Evolutionary conservation across 2,113 vertebrate genomes (phyloP).

Genomic region (Diadophis punctatus): DNA sequence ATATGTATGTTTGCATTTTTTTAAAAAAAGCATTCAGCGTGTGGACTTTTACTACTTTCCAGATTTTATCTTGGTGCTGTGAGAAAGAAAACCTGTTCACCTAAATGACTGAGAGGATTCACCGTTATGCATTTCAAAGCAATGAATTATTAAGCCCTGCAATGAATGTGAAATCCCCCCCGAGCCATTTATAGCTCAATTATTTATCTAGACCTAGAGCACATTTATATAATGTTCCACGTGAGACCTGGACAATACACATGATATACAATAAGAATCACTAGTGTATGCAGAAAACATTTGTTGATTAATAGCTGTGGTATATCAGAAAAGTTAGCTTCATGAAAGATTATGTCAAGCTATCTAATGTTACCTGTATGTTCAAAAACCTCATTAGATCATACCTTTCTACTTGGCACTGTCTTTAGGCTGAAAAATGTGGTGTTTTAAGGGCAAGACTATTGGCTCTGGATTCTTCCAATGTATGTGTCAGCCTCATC

Average conservation of each 20-base stretch:
- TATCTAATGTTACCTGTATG: not conserved
- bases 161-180: constrained; percentile 11
- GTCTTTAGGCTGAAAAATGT: not conserved
- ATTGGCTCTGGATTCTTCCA: not conserved
- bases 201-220: constrained; percentile 1
- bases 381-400: not conserved
- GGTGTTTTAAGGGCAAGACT: not conserved
- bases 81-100: not conserved
- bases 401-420: not conserved
- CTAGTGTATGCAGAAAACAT: not conserved
- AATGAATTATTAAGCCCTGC: constrained; percentile 20
- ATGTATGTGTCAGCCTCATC: not conserved
- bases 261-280: not conserved
- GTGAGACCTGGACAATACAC: not conserved
- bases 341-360: not conserved
- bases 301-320: constrained; percentile 22
- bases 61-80: constrained; percentile 13
- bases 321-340: constrained; percentile 5
- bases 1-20: not conserved
- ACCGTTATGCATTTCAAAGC: not conserved
- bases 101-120: constrained; percentile 22
- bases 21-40: not conserved
- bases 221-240: constrained; percentile 7
- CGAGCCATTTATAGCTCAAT: constrained; percentile 15
- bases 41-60: not conserved